Base-by-base conservation (phyloP, 2,797 vertebrate species). In the Threskiornis aethiopicus region DNA sequence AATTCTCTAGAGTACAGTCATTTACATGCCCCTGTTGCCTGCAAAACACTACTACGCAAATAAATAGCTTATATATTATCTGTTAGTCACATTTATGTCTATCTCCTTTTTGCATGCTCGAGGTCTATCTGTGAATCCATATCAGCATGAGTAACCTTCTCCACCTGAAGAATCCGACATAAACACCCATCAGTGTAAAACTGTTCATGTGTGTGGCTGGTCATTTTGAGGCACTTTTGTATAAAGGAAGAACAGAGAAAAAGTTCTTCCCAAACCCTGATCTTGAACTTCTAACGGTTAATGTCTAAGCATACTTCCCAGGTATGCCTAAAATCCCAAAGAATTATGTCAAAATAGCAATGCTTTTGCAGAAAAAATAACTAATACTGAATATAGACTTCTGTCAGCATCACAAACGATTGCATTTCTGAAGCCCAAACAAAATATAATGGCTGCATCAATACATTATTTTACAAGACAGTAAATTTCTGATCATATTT, bases 391-490 rank as follows among this genome's bases (percentile, higher is more conserved):
- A 54, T 13, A 67, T 0, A 58, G 49, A 31, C 6, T 44, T 61
- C 42, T 37, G 41, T 21, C 28, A 41, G 0, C 59, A 76, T 24
- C 19, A 80, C 3, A 3, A 83, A 41, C 0, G 0, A 69, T 0
- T 33, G 21, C 22, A 54, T 37, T 85, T 65, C 85, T 70, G 52
- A 87, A 69, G 55, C 28, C 42, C 21, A 55, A 65, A 82, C 4
- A 61, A 89, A 41, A 41, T 10, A 21, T 2, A 67, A 65, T 1
- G 22, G 35, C 42, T 73, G 14, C 31, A 78, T 64, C 28, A 52
- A 64, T 33, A 59, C 5, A 6, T 80, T 73, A 29, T 83, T 87
- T 83, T 55, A 84, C 10, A 52, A 55, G 37, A 67, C 26, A 42
- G 25, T 24, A 77, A 5, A 62, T 58, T 87, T 75, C 64, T 85